These are phyloP conservation scores for Phrynocephalus versicolor DNA, from an alignment of 2,113 vertebrate species.

Conservation along the genomic window DNA sequence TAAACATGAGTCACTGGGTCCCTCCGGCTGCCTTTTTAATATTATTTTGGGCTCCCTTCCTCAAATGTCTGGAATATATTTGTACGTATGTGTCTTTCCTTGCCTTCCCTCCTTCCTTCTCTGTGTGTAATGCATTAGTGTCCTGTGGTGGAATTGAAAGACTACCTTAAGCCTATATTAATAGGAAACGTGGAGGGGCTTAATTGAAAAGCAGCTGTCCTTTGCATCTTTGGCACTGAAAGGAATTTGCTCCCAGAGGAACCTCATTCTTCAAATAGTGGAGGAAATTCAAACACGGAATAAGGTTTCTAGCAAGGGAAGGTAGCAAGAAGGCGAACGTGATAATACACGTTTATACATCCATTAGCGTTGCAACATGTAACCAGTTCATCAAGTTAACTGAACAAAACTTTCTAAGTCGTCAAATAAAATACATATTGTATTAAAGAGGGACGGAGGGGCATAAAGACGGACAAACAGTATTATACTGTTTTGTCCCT, in stretches of 20 bases:
- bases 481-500: background rate
- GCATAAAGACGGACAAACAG: background rate
- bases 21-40: too few relatives aligned
- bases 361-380: background rate
- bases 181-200: slow-evolving; percentile 43
- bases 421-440: background rate
- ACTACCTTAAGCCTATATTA: slow-evolving; percentile 49
- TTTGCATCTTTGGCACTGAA: slow-evolving; percentile 29
- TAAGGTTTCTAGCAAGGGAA: slow-evolving; percentile 67
- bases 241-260: slow-evolving; percentile 62
- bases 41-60: too few relatives aligned
- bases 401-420: background rate
- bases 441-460: too few relatives aligned
- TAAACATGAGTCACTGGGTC: too few relatives aligned
- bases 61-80: background rate
- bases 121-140: background rate
- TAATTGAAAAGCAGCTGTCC: slow-evolving; percentile 39
- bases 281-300: slow-evolving; percentile 70
- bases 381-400: background rate
- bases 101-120: background rate
- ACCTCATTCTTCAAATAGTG: slow-evolving; percentile 70
- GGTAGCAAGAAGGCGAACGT: slow-evolving; percentile 19
- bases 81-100: background rate
- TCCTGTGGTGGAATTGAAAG: background rate
- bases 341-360: background rate